Percentiles rank a stretch among this genome's conserved stretches.
Evolutionary conservation across 2,888 invertebrate species (phyloP).

Genomic region (Seira ritae): DNA sequence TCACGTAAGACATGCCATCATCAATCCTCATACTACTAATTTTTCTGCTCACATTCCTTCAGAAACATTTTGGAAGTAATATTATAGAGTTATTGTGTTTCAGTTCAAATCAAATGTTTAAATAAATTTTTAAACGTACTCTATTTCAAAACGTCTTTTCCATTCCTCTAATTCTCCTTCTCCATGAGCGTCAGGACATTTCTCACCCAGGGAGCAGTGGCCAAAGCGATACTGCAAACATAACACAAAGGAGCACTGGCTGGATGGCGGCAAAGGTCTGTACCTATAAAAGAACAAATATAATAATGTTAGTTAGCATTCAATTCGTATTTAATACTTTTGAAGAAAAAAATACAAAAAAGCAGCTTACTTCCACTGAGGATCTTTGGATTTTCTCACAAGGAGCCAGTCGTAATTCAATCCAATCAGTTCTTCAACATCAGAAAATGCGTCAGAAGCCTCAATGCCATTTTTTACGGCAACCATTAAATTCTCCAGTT

Average conservation of each 20-base stretch:
- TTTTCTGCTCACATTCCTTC: slow-evolving; percentile 52
- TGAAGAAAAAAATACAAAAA: not conserved
- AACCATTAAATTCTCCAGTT: slow-evolving; percentile 67
- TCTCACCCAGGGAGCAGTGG: slow-evolving; percentile 82
- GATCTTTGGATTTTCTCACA: slow-evolving; percentile 59
- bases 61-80: not conserved
- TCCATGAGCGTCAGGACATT: slow-evolving; percentile 86
- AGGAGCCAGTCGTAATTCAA: slow-evolving; percentile 69
- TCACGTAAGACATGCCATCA: slow-evolving; percentile 59
- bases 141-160: slow-evolving; percentile 77
- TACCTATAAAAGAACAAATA: slow-evolving; percentile 43
- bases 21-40: slow-evolving; percentile 60
- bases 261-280: slow-evolving; percentile 66
- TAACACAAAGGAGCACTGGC: slow-evolving; percentile 66
- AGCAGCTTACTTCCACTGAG: slow-evolving; percentile 69
- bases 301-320: not conserved
- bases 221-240: slow-evolving; percentile 75
- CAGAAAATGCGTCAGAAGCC: slow-evolving; percentile 69
- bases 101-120: not conserved
- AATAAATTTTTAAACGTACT: slow-evolving; percentile 44
- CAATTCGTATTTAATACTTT: not conserved
- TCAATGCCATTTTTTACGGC: slow-evolving; percentile 71
- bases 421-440: slow-evolving; percentile 69
- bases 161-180: slow-evolving; percentile 84
- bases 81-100: not conserved